Conservation (phyloP, 2,888 invertebrate genomes). For the Silvanus unidentatus region DNA sequence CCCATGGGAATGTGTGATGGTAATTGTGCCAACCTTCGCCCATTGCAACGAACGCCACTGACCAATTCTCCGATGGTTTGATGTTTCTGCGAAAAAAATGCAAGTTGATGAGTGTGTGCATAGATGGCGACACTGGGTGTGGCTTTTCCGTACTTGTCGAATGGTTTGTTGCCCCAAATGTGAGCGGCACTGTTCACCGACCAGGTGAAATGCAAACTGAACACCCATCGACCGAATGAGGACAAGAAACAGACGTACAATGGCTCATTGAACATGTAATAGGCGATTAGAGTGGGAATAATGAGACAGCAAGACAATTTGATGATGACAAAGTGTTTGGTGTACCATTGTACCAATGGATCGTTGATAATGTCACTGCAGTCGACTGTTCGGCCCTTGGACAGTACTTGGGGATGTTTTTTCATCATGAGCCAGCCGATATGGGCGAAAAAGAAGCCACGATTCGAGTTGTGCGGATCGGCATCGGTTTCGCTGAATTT, state of each 20-base stretch:
- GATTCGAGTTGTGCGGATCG: slow-evolving; percentile 75
- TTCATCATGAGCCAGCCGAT: slow-evolving; percentile 86
- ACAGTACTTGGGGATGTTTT: slow-evolving; percentile 73
- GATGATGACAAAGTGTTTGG: slow-evolving; percentile 45
- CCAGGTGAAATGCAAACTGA: slow-evolving; percentile 87
- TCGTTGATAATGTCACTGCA: slow-evolving; percentile 67
- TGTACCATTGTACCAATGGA: slow-evolving; percentile 71
- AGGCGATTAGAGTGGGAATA: slow-evolving; percentile 54
- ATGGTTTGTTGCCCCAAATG: slow-evolving; percentile 87
- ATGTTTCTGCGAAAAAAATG: slow-evolving; percentile 54
- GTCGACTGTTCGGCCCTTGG: slow-evolving; percentile 61
- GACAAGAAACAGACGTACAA: slow-evolving; percentile 20
- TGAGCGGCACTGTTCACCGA: slow-evolving; percentile 94
- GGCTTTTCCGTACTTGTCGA: slow-evolving; percentile 60
- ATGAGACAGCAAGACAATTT: slow-evolving; percentile 51
- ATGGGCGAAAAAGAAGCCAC: slow-evolving; percentile 77
- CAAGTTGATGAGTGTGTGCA: background rate
- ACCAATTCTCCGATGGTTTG: slow-evolving; percentile 64
- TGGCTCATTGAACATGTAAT: slow-evolving; percentile 47
- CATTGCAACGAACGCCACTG: slow-evolving; percentile 70
- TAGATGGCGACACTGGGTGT: background rate
- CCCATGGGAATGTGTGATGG: slow-evolving; percentile 68
- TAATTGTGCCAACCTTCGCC: slow-evolving; percentile 84
- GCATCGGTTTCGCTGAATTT: slow-evolving; percentile 83
- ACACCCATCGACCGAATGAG: slow-evolving; percentile 66